A percentile compares a stretch with the other conserved stretches of the same genome.
Evolutionary conservation across 2,888 invertebrate genomes (phyloP).

Genomic region (Acanthosoma haemorrhoidale): DNA sequence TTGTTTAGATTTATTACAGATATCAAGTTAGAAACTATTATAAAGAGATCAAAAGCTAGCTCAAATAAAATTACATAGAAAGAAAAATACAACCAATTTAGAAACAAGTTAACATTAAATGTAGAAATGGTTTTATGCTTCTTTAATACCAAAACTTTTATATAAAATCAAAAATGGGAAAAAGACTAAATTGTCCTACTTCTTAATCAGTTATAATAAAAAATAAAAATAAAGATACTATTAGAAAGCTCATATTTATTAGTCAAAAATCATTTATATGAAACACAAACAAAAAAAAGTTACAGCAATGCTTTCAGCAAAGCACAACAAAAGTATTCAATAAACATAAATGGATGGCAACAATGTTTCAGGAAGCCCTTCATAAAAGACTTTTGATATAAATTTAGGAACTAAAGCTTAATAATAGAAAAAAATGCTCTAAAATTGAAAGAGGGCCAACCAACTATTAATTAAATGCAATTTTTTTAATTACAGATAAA

Average conservation of each 20-base stretch:
- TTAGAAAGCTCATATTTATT: neutral
- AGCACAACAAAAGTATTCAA: neutral
- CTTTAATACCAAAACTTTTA: neutral
- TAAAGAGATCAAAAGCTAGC: constrained; percentile 8
- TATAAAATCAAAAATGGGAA: neutral
- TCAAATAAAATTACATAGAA: neutral
- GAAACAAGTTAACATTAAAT: neutral
- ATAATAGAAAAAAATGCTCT: neutral
- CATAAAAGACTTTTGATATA: neutral
- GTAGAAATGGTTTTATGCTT: neutral
- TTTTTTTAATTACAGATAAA: neutral
- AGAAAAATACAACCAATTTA: neutral
- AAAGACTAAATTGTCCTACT: neutral
- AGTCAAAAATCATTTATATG: neutral
- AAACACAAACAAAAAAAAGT: neutral
- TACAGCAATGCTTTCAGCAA: constrained; percentile 4
- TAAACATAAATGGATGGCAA: constrained; percentile 2
- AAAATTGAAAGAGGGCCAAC: neutral
- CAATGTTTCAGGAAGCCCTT: constrained; percentile 8
- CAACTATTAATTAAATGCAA: neutral
- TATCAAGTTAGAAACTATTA: neutral
- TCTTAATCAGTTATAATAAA: neutral
- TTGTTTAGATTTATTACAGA: constrained; percentile 3
- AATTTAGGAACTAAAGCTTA: neutral
- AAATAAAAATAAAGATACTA: neutral